These are phyloP conservation scores for Eupristina koningsbergeri DNA, from an alignment of 1,140 invertebrate genomes.

Conservation along the genomic window DNA sequence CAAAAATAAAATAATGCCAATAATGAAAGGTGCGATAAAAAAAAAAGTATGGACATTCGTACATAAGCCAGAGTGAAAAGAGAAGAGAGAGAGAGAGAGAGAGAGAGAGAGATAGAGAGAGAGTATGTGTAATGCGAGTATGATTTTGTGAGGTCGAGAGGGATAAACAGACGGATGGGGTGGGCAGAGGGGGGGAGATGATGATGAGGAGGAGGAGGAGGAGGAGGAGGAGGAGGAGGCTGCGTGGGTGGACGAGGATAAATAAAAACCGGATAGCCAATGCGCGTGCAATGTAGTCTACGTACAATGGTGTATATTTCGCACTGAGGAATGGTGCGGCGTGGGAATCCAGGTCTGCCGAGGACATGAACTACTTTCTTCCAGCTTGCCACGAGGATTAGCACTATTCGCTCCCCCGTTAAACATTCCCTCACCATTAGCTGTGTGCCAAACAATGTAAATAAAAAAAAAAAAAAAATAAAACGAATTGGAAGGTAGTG, in stretches of 20 bases:
- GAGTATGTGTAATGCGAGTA: too few relatives aligned
- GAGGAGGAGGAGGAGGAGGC: conserved; percentile 34
- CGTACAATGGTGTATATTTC: conserved; percentile 72
- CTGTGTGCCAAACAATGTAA: conserved; percentile 66
- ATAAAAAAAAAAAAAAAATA: conserved; percentile 59
- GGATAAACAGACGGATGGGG: neutral
- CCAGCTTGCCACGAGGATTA: conserved; percentile 69
- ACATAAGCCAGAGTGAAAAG: too few relatives aligned
- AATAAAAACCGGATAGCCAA: conserved; percentile 49
- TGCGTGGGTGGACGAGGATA: conserved; percentile 51
- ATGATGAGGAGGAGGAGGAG: conserved; percentile 1
- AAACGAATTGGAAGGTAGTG: conserved; percentile 25
- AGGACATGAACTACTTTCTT: conserved; percentile 70
- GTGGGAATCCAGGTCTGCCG: conserved; percentile 71
- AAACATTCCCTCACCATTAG: conserved; percentile 71
- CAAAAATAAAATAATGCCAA: conserved; percentile 5
- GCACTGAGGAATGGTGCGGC: conserved; percentile 68
- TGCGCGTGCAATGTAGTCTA: conserved; percentile 52
- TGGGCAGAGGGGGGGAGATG: conserved; percentile 40
- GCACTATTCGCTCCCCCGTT: conserved; percentile 65
- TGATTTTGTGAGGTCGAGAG: neutral
- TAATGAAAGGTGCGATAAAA: neutral
- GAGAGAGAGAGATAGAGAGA: too few relatives aligned
- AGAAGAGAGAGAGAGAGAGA: too few relatives aligned
- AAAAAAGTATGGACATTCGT: too few relatives aligned